Evolutionary conservation across 2,797 vertebrate genomes (phyloP).

Genomic region (Myioborus melanocephalus): DNA sequence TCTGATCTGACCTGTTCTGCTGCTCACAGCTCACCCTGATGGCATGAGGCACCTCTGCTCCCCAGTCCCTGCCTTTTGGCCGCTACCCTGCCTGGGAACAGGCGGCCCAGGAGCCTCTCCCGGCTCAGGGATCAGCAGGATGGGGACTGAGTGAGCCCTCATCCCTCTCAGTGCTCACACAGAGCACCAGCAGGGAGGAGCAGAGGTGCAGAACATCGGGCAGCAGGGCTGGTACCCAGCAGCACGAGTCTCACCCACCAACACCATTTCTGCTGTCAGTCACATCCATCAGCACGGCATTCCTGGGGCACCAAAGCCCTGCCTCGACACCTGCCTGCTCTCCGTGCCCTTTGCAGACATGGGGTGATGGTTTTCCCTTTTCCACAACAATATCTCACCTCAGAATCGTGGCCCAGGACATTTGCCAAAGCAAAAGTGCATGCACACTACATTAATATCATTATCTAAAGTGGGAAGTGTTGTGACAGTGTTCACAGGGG

Average conservation of each 20-base stretch:
- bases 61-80: neutral
- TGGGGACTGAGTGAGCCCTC: accelerated
- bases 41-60: neutral
- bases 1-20: neutral
- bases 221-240: accelerated
- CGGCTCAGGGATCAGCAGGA: neutral
- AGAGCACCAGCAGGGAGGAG: neutral
- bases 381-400: neutral
- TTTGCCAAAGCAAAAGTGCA: neutral
- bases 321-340: neutral
- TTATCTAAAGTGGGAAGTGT: neutral
- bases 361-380: neutral
- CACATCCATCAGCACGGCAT: accelerated
- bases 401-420: neutral
- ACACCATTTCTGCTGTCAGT: accelerated
- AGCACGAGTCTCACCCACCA: neutral
- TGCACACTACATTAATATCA: neutral
- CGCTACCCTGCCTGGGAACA: accelerated
- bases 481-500: too few species aligned
- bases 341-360: neutral
- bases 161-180: neutral
- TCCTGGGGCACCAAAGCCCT: neutral
- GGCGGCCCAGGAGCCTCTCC: accelerated
- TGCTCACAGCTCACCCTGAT: neutral
- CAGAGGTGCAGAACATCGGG: accelerated